These are phyloP conservation scores for Acridotheres tristis DNA, from an alignment of 2,797 vertebrate genomes.

Conservation along the genomic window DNA sequence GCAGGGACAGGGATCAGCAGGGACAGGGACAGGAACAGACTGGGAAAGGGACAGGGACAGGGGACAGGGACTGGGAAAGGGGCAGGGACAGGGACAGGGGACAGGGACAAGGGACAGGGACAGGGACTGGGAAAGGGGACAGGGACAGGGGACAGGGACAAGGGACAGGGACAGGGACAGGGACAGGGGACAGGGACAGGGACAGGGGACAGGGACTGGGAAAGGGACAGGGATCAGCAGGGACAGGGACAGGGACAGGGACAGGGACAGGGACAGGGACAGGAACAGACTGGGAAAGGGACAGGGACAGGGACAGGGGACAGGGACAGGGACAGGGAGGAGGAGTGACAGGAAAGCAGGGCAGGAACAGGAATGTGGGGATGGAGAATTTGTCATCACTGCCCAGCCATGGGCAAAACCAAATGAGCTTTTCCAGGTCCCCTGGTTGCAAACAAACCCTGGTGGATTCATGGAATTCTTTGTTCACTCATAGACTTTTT, in stretches of 20 bases:
- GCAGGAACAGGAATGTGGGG: too few relatives aligned
- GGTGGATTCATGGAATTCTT: rapidly evolving
- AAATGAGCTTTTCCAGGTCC: not conserved
- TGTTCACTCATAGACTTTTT: not conserved
- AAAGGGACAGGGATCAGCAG: too few relatives aligned
- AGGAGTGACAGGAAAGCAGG: too few relatives aligned
- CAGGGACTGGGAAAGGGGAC: too few relatives aligned
- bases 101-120: not conserved
- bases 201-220: not conserved
- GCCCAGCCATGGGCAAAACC: rapidly evolving
- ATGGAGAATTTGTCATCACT: rapidly evolving
- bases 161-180: too few relatives aligned
- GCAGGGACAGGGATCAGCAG: too few relatives aligned
- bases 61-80: not conserved
- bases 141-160: too few relatives aligned
- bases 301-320: not conserved
- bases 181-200: not conserved
- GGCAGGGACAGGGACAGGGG: too few relatives aligned
- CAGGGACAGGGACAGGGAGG: too few relatives aligned
- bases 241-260: too few relatives aligned
- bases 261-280: not conserved
- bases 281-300: too few relatives aligned
- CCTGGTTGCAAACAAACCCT: not conserved
- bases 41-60: not conserved
- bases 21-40: too few relatives aligned